A percentile compares a stretch with the other conserved stretches of the same genome.
These are phyloP conservation scores for Nephrotoma guestfalica DNA, from an alignment of 2,888 invertebrate species.

Conservation along the genomic window DNA sequence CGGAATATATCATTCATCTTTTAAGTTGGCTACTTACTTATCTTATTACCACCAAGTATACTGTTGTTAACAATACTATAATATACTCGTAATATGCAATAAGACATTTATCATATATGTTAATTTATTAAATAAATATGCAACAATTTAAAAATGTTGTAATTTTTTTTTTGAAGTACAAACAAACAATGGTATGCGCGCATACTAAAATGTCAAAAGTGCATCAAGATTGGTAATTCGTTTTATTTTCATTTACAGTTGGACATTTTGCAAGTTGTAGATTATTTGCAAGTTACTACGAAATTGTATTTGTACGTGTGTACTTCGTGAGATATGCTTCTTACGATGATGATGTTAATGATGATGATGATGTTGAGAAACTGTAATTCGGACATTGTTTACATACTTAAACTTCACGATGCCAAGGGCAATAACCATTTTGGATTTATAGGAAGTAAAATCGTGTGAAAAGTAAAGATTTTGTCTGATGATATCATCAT, in stretches of 20 bases:
- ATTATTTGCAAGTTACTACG: background rate
- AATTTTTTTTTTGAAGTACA: background rate
- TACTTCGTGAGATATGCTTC: no score
- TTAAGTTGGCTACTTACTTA: background rate
- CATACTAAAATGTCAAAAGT: background rate
- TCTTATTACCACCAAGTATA: background rate
- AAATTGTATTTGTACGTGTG: no score
- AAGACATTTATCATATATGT: background rate
- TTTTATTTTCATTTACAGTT: background rate
- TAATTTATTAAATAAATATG: background rate
- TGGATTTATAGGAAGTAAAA: no score
- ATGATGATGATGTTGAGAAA: no score
- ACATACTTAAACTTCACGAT: no score
- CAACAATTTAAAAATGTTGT: background rate
- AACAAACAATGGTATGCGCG: background rate
- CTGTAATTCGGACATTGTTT: no score
- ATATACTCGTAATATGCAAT: background rate
- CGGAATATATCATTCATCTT: background rate
- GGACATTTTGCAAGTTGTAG: background rate
- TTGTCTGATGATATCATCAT: no score
- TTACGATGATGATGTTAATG: no score
- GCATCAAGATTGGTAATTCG: background rate
- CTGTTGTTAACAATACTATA: background rate
- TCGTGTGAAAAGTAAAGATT: no score
- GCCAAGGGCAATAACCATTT: no score